Evolutionary conservation across 2,797 vertebrate species (phyloP).

Genomic region (Tamandua tetradactyla): DNA sequence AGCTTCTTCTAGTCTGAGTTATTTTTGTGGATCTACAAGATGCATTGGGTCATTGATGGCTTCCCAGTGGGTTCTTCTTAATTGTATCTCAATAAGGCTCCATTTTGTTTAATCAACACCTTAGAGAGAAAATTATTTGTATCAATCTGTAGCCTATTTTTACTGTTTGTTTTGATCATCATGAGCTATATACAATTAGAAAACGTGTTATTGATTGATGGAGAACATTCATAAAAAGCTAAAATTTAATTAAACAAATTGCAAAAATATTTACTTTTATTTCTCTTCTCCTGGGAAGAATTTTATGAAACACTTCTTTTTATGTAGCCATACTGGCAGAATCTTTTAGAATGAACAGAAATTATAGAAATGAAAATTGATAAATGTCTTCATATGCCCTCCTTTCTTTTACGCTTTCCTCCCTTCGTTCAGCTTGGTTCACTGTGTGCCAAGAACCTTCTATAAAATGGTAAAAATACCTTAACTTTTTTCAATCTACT

Average conservation of each 20-base stretch:
- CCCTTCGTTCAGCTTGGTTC: neutral
- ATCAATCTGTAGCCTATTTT: constrained; percentile 73
- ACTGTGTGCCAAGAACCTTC: neutral
- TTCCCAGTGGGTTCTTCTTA: constrained; percentile 71
- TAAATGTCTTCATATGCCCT: neutral
- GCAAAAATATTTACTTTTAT: constrained; percentile 69
- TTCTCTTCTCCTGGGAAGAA: constrained; percentile 48
- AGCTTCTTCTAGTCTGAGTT: constrained; percentile 45
- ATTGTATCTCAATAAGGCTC: constrained; percentile 71
- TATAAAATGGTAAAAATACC: neutral
- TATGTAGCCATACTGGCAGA: constrained; percentile 12
- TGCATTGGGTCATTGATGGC: constrained; percentile 48
- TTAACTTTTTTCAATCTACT: neutral
- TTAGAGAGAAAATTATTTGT: constrained; percentile 78
- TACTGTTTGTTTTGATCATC: constrained; percentile 78
- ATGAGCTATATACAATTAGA: constrained; percentile 68
- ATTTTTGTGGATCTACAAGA: constrained; percentile 65
- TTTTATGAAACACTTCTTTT: constrained; percentile 29
- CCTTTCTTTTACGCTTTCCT: neutral
- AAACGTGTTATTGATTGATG: constrained; percentile 71
- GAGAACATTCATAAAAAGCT: constrained; percentile 71
- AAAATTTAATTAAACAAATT: constrained; percentile 65
- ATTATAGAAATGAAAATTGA: neutral
- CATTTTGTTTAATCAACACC: constrained; percentile 78
- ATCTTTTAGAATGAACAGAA: constrained; percentile 42